Evolutionary conservation across 1,140 invertebrate genomes (phyloP), one percentile per base, ranked within the genome.

Genomic region (Meteorus sp.): DNA sequence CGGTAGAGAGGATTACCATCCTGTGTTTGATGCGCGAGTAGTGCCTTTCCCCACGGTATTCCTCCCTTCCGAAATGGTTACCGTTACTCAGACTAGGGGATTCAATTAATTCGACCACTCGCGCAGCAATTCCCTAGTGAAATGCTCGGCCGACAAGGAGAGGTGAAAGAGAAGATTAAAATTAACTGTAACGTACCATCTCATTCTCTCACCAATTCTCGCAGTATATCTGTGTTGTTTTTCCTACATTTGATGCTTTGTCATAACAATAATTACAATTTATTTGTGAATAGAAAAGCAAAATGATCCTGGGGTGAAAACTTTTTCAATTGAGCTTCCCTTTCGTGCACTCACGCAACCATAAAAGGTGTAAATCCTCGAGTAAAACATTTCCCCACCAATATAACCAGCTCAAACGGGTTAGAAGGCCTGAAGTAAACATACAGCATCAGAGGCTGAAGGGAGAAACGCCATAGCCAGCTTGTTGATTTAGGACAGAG

Each of bases 401-500:
- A 41, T 6, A 6, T 6, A 41, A 31, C 9, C 27, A 13, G 33
- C 15, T 51, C 31, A 51, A 51, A 51, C 48, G 29, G 17, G 2
- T 11, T 13, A 13, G 17, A 51, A 51, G 17, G 13, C 19, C 27
- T 33, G 29, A 51, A 35, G 29, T 33, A 51, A 33, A 51, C 27
- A 51, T 25, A 6, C n/a, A n/a, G n/a, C n/a, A n/a, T n/a, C n/a
- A n/a, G 17, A 33, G 48, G 20, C 48, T 17, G 27, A 25, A 37
- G 13, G 31, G 25, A 57, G n/a, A n/a, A 22, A 20, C 29, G 31
- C 15, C 27, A 25, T 60, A 60, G 60, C 51, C 25, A 23, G 4
- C 13, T 71, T n/a, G 69, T 71, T 71, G 68, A 71, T 70, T 71
- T 71, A 71, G 69, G 69, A 71, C 68, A n/a, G n/a, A n/a, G 55